Percentiles rank a stretch among this genome's conserved stretches.
Conservation (phyloP, 2,113 vertebrate genomes). For the Pelecanoides urinatrix region DNA sequence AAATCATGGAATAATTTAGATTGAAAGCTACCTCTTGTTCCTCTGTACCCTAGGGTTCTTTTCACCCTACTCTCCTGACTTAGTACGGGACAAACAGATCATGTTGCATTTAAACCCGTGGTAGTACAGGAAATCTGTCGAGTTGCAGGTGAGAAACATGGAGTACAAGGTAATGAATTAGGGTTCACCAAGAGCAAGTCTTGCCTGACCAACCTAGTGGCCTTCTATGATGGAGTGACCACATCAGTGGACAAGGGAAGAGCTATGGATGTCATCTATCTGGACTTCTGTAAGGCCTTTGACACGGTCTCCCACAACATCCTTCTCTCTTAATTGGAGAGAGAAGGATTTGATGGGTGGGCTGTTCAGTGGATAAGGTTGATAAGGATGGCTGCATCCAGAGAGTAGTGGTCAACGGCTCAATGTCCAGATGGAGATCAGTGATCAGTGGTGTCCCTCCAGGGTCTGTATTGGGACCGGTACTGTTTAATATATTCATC, state of each 20-base stretch:
- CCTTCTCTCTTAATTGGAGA: not conserved
- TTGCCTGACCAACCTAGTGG: not conserved
- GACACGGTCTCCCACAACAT: not conserved
- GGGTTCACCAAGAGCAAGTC: not conserved
- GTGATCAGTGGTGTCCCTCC: not conserved
- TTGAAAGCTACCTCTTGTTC: not conserved
- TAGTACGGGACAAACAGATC: not conserved
- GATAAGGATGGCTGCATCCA: not conserved
- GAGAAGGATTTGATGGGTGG: not conserved
- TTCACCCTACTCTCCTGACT: not conserved
- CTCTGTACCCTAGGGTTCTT: not conserved
- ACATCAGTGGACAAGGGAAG: not conserved
- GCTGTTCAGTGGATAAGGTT: not conserved
- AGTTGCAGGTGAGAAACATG: not conserved
- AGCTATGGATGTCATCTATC: not conserved
- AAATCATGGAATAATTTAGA: not conserved
- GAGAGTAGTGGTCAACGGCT: not conserved
- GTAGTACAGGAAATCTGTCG: not conserved
- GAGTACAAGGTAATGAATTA: not conserved
- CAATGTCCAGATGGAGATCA: not conserved
- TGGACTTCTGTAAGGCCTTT: not conserved
- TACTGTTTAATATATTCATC: not conserved
- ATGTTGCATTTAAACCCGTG: not conserved
- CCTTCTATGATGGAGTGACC: not conserved
- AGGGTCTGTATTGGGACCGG: accelerated